These are phyloP conservation scores for Spilarctia lutea DNA, from an alignment of 2,888 invertebrate genomes.

Conservation along the genomic window DNA sequence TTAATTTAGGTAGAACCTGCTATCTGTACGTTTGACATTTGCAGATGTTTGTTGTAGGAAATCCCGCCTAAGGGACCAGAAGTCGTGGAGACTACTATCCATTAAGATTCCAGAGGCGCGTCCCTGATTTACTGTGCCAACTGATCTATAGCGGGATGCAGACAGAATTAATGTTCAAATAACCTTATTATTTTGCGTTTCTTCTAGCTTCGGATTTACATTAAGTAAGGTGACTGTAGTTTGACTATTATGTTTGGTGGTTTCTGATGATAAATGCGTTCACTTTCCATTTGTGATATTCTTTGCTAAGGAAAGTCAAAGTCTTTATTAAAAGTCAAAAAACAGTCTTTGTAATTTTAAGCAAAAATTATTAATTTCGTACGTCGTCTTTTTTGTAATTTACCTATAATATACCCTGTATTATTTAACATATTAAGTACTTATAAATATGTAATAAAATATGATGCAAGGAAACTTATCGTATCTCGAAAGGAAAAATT, in stretches of 20 bases:
- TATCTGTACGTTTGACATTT: not conserved
- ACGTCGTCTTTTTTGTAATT: too few species aligned
- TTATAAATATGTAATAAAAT: too few species aligned
- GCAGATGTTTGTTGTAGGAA: not conserved
- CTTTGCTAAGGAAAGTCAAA: too few species aligned
- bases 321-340: too few species aligned
- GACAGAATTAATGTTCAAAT: conserved; percentile 23
- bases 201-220: not conserved
- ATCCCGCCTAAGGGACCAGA: not conserved
- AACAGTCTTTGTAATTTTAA: too few species aligned
- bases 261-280: not conserved
- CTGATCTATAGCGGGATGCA: conserved; percentile 34
- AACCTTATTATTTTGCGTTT: conserved; percentile 17
- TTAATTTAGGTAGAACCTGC: not conserved
- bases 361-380: too few species aligned
- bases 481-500: too few species aligned
- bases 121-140: conserved; percentile 39
- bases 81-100: conserved; percentile 25
- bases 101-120: conserved; percentile 42
- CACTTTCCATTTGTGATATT: too few species aligned
- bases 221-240: not conserved
- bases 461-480: too few species aligned
- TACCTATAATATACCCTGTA: too few species aligned
- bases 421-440: too few species aligned
- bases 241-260: not conserved